phyloP scores from a whole-genome alignment of 2,888 invertebrate genomes.

The Philereme vetulata region DNA sequence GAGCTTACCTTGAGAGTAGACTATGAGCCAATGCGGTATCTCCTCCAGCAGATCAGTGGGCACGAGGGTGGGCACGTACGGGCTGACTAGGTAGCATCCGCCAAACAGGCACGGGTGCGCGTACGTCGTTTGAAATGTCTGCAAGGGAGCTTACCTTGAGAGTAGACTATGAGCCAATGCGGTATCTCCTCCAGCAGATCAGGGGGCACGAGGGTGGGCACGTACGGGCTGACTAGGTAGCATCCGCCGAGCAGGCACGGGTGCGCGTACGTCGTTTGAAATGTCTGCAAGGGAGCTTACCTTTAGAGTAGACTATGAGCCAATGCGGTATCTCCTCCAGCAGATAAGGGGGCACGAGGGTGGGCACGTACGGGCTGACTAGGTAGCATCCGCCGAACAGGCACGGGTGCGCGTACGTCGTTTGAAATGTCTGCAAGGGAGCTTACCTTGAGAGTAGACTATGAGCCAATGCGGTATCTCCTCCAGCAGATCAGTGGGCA shows the following conservation, averaged over 20 bases:
- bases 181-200: slow-evolving; percentile 98
- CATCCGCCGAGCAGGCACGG: slow-evolving; percentile 92
- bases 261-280: slow-evolving; percentile 97
- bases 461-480: slow-evolving; percentile 98
- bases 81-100: too few species aligned
- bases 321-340: slow-evolving; percentile 98
- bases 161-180: slow-evolving; percentile 97
- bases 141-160: slow-evolving; percentile 81
- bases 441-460: slow-evolving; percentile 91
- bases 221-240: slow-evolving; percentile 92
- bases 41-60: too few species aligned
- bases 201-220: slow-evolving; percentile 95
- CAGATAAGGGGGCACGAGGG: slow-evolving; percentile 96
- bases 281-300: too few species aligned
- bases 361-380: slow-evolving; percentile 92
- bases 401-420: slow-evolving; percentile 98
- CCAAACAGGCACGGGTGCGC: too few species aligned
- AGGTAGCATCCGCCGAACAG: slow-evolving; percentile 90
- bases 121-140: too few species aligned
- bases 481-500: slow-evolving; percentile 96
- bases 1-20: too few species aligned
- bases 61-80: too few species aligned
- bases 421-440: too few species aligned
- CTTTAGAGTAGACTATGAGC: slow-evolving; percentile 95
- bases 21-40: too few species aligned